Conservation (phyloP, 2,113 vertebrate genomes). For the Cryptoleucopteryx plumbea region DNA sequence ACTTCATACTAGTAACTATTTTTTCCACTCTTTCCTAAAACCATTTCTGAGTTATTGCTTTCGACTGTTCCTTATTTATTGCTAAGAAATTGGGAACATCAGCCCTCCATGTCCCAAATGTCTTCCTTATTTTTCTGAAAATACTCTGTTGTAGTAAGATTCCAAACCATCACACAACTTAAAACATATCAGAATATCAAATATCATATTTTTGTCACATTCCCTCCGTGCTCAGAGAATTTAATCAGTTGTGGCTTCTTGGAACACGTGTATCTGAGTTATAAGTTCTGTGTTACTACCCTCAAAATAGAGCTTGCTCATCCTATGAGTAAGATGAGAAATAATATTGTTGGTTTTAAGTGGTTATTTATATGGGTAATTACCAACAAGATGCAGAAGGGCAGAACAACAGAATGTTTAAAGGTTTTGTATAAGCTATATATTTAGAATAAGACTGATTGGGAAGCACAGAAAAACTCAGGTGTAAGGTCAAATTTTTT, state of each 20-base stretch:
- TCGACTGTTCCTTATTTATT: not conserved
- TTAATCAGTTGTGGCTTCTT: not conserved
- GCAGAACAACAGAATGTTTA: not conserved
- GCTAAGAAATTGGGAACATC: not conserved
- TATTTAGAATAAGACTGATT: not conserved
- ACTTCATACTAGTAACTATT: not conserved
- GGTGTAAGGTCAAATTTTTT: not conserved
- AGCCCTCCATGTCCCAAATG: not conserved
- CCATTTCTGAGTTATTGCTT: not conserved
- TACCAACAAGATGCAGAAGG: not conserved
- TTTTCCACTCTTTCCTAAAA: not conserved
- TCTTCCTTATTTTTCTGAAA: not conserved
- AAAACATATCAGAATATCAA: not conserved
- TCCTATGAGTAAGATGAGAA: not conserved
- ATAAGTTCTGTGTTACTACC: not conserved
- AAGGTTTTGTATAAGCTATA: not conserved
- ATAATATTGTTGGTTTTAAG: not conserved
- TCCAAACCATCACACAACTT: not conserved
- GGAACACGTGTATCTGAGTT: not conserved
- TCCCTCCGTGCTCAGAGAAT: not conserved
- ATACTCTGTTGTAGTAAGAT: not conserved
- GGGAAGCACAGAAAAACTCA: not conserved
- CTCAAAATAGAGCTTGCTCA: not conserved
- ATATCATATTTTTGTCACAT: not conserved
- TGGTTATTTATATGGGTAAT: not conserved